A percentile compares a stretch with the other conserved stretches of the same genome.
These are phyloP conservation scores for Eilema sororculum DNA, from an alignment of 2,888 invertebrate species.

Conservation along the genomic window DNA sequence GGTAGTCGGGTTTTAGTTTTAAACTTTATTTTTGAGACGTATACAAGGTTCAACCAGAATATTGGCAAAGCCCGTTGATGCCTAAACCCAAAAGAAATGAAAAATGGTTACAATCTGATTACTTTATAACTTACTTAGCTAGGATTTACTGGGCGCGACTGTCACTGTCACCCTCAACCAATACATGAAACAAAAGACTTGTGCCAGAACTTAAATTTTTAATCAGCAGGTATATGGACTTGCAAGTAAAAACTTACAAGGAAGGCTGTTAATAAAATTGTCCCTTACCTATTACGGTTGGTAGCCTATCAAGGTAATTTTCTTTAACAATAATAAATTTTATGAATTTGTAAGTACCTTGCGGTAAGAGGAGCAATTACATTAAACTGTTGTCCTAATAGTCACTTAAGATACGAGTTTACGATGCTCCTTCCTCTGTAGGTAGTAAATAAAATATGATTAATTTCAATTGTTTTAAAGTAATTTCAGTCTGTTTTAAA, in stretches of 20 bases:
- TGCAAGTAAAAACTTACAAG: conserved; percentile 9
- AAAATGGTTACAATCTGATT: neutral
- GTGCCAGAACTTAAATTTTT: neutral
- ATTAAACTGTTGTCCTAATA: neutral
- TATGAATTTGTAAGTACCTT: conserved; percentile 16
- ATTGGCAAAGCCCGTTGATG: neutral
- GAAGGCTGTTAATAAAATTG: conserved; percentile 27
- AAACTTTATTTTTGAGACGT: too few relatives aligned
- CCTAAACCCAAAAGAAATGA: neutral
- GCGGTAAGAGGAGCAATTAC: conserved; percentile 28
- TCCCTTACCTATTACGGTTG: neutral
- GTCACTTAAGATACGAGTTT: neutral
- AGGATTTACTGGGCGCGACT: neutral
- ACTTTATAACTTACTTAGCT: neutral
- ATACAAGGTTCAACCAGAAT: neutral
- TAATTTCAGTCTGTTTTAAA: too few relatives aligned
- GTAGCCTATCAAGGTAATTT: conserved; percentile 12
- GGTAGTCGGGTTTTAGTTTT: too few relatives aligned
- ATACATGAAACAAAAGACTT: too few relatives aligned
- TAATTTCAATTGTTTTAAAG: neutral
- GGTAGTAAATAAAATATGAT: neutral
- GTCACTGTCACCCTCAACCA: neutral
- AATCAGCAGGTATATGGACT: neutral
- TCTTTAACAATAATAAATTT: conserved; percentile 27
- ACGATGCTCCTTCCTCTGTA: neutral